Evolutionary conservation across 2,888 invertebrate species (phyloP).

Genomic region (Synergus laeviventris): DNA sequence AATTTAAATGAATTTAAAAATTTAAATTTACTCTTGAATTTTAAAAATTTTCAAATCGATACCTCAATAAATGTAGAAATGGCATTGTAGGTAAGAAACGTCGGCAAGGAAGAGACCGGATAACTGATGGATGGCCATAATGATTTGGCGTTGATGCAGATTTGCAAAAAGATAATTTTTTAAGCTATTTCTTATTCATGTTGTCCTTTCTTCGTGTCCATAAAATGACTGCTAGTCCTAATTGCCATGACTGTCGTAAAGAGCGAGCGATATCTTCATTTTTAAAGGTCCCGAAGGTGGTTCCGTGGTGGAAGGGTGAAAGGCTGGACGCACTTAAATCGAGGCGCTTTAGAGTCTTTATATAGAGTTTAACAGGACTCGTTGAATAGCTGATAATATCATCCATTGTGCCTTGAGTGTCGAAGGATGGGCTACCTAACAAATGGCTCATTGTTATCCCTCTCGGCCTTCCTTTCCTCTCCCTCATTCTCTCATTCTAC

Average conservation of each 20-base stretch:
- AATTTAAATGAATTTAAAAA: no score
- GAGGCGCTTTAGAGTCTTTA: constrained; percentile 13
- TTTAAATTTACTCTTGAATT: no score
- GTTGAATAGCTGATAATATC: constrained; percentile 71
- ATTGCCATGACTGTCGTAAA: constrained; percentile 33
- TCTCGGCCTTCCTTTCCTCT: constrained; percentile 51
- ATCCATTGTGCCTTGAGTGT: constrained; percentile 65
- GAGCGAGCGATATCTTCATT: constrained; percentile 57
- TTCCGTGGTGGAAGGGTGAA: constrained; percentile 4
- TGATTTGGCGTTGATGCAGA: background rate
- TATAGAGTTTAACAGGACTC: constrained; percentile 53
- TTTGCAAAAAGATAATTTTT: background rate
- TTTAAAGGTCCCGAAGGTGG: constrained; percentile 47
- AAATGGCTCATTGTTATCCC: constrained; percentile 71
- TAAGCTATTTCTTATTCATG: background rate
- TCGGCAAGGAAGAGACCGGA: no score
- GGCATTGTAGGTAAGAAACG: no score
- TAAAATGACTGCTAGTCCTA: constrained; percentile 3
- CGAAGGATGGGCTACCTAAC: constrained; percentile 63
- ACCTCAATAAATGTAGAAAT: no score
- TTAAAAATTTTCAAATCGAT: no score
- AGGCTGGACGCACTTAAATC: background rate
- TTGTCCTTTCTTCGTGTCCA: background rate
- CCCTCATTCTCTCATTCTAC: constrained; percentile 32
- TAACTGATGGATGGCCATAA: no score